Evolutionary conservation across 1,140 invertebrate genomes (phyloP), one percentile per base, ranked within the genome.

Genomic region (Druon quercuslanigerum): DNA sequence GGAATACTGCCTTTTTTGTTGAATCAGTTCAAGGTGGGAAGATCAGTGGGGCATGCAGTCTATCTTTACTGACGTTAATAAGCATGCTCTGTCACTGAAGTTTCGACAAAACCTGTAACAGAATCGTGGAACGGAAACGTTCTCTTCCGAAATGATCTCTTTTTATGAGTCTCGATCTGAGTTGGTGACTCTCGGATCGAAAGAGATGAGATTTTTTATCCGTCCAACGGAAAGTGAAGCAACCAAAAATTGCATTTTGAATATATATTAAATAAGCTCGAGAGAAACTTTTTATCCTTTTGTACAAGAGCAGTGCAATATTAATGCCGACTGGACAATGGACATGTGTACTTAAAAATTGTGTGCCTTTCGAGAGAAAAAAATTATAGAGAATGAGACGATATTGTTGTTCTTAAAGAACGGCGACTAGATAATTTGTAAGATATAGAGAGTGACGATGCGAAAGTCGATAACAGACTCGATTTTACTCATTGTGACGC

Each of bases 341-440:
- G 60, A 66, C 60, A 66, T 66, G 60, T 66, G 33, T 66, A 66
- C 60, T 66, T 66, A 66, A 66, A 40, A 66, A n/a, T 40, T n/a
- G 25, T 66, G 60, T 66, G 60, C 60, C 60, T 66, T 66, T 66
- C 33, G 20, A 9, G 3, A 17, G 17, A n/a, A 19, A 20, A 56
- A 56, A 56, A 56, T 33, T 17, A 56, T 17, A 66, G 9, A 66
- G 40, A 66, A n/a, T 46, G 14, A 66, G 14, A 66, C 20, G 25
- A 66, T 25, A 66, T 66, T 66, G 33, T 66, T 46, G n/a, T 40
- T n/a, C 4, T 66, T n/a, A 66, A 66, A 33, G 60, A 66, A 66
- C 60, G n/a, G 40, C 33, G 60, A 66, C 60, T 66, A 66, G 25
- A 66, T 66, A 66, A 66, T 66, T 66, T 66, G 60, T 66, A 66